Base-by-base conservation (phyloP, 1,140 invertebrate genomes). In the Dreissena rostriformis region DNA sequence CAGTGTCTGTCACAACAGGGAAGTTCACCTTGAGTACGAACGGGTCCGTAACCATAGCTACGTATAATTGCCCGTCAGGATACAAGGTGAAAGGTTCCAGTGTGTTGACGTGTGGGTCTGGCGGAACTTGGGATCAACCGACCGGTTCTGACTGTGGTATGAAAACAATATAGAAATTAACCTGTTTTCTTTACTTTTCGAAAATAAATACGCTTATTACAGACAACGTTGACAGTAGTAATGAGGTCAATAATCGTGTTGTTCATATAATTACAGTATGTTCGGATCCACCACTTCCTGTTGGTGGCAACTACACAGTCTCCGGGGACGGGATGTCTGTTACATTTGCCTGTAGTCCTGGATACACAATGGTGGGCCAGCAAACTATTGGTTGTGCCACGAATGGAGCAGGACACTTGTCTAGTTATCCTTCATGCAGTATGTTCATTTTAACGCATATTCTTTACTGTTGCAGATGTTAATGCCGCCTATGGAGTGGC, bases 321-420 rank as follows among this genome's bases (percentile, higher is more conserved):
- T 71, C 78, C 17, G 52, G 49, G 14, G 78, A 80, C 51, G 55
- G 68, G 6, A 15, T 57, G 17, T 55, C n/a, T 53, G 53, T 80
- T 17, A 22, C n/a, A 17, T 80, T 71, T 26, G 17, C 52, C 1
- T 80, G 78, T 72, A 68, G 24, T 22, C 66, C 28, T 61, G 78
- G 78, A n/a, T 80, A 71, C 57, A 72, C 57, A 39, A 80, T 80
- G 78, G 22, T 70, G 14, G 78, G 78, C 22, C 24, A 24, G 4
- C 52, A 70, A 14, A 67, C 22, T 19, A 49, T 57, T 26, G 55
- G 53, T 19, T 80, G 78, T 72, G n/a, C 12, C 14, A 80, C 51
- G 71, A 68, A 72, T 51, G 78, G 78, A n/a, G 39, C 67, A 15
- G 78, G 78, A 10, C 71, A 68, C 66, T 22, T 29, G 53, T 10